A percentile compares a stretch with the other conserved stretches of the same genome.
These are phyloP conservation scores for Larimichthys crocea DNA, from an alignment of 2,113 vertebrate species.

Conservation along the genomic window DNA sequence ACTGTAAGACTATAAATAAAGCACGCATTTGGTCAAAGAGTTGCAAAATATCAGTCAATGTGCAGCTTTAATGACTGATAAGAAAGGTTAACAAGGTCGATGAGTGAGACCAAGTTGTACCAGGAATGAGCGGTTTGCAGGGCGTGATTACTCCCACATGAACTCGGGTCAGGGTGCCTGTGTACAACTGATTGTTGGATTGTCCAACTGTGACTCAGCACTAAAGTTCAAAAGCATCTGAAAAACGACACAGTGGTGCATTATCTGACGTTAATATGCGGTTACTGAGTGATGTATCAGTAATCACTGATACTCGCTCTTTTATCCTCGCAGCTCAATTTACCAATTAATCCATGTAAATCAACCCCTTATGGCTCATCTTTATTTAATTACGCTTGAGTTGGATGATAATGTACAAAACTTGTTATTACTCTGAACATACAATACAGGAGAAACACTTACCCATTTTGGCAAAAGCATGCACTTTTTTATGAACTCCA, in stretches of 20 bases:
- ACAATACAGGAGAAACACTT: conserved; percentile 32
- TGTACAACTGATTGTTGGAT: conserved; percentile 1
- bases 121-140: conserved; percentile 4
- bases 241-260: not conserved
- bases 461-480: conserved; percentile 47
- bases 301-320: not conserved
- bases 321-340: not conserved
- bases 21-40: conserved; percentile 51
- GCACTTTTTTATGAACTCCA: not conserved
- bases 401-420: not conserved
- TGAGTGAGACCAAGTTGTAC: not conserved
- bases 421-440: not conserved
- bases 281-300: not conserved
- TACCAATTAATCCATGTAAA: not conserved
- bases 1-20: conserved; percentile 64
- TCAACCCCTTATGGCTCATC: not conserved
- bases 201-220: conserved; percentile 22
- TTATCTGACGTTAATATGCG: not conserved
- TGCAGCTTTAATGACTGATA: conserved; percentile 25
- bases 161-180: not conserved
- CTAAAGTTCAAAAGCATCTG: conserved; percentile 19
- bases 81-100: conserved; percentile 13
- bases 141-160: not conserved
- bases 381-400: not conserved
- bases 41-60: conserved; percentile 37